phyloP scores from a whole-genome alignment of 2,888 invertebrate species.

The Calameuta pallipes region DNA sequence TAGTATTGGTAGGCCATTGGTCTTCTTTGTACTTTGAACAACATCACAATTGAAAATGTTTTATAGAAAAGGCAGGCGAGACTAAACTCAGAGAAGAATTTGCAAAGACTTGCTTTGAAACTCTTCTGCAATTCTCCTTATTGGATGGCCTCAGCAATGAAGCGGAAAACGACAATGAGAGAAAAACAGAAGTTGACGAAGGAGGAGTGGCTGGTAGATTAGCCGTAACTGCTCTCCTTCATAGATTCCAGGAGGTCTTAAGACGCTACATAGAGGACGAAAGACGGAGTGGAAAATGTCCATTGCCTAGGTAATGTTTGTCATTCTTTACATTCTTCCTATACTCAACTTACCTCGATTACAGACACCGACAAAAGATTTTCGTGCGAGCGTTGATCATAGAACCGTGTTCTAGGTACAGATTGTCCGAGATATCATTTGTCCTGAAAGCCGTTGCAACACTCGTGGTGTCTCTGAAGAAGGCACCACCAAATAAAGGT shows the following conservation, averaged over 20 bases:
- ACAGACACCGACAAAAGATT: neutral
- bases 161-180: conserved; percentile 41
- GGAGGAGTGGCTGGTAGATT: conserved; percentile 77
- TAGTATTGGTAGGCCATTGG: conserved; percentile 65
- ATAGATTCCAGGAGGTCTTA: conserved; percentile 93
- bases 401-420: conserved; percentile 74
- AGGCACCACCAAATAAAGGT: conserved; percentile 89
- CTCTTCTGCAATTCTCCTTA: conserved; percentile 91
- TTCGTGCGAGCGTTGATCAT: conserved; percentile 44
- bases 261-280: conserved; percentile 88
- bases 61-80: conserved; percentile 57
- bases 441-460: conserved; percentile 95
- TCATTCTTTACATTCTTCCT: neutral
- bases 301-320: conserved; percentile 77
- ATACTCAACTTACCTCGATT: neutral
- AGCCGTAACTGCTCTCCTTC: conserved; percentile 91
- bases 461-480: conserved; percentile 90
- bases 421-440: conserved; percentile 95
- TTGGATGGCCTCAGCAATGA: conserved; percentile 75
- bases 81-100: conserved; percentile 90
- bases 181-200: conserved; percentile 64
- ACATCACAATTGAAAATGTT: too few relatives aligned
- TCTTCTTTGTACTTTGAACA: too few relatives aligned
- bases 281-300: conserved; percentile 85
- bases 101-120: conserved; percentile 96